Evolutionary conservation across 1,140 invertebrate species (phyloP).

Genomic region (Drosophila sucinea): DNA sequence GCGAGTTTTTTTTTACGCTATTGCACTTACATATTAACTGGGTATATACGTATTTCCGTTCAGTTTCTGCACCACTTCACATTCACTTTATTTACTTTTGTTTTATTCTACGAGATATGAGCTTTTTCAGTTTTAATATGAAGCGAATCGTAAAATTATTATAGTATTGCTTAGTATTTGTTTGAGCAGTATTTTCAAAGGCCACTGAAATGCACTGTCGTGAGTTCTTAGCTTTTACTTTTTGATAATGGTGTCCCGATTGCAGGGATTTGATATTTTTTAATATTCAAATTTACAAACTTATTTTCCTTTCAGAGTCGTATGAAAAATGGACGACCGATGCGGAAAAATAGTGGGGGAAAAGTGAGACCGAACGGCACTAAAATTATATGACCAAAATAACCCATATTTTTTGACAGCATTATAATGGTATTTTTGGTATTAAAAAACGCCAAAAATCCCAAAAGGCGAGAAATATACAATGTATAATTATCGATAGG

Average conservation of each 20-base stretch:
- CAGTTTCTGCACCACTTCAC: conserved; percentile 73
- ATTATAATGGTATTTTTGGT: no score
- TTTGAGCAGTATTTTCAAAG: conserved; percentile 78
- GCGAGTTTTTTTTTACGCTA: conserved; percentile 19
- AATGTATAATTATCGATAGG: no score
- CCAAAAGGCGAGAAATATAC: no score
- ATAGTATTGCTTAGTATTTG: conserved; percentile 57
- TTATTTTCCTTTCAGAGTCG: conserved; percentile 53
- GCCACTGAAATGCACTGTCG: conserved; percentile 75
- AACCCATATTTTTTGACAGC: neutral
- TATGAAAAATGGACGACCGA: conserved; percentile 70
- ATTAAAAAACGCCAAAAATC: no score
- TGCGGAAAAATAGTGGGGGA: conserved; percentile 5
- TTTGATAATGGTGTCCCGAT: neutral
- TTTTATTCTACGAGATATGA: conserved; percentile 65
- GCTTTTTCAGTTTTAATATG: conserved; percentile 38
- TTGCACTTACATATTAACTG: conserved; percentile 61
- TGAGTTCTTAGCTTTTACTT: conserved; percentile 12
- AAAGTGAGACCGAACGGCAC: neutral
- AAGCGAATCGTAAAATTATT: conserved; percentile 40
- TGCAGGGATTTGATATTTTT: conserved; percentile 10
- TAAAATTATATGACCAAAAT: no score
- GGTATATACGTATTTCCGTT: conserved; percentile 32
- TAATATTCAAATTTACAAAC: conserved; percentile 51
- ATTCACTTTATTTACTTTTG: conserved; percentile 74